These are phyloP conservation scores for Protosalanx chinensis DNA, from an alignment of 2,797 vertebrate genomes.

Conservation along the genomic window DNA sequence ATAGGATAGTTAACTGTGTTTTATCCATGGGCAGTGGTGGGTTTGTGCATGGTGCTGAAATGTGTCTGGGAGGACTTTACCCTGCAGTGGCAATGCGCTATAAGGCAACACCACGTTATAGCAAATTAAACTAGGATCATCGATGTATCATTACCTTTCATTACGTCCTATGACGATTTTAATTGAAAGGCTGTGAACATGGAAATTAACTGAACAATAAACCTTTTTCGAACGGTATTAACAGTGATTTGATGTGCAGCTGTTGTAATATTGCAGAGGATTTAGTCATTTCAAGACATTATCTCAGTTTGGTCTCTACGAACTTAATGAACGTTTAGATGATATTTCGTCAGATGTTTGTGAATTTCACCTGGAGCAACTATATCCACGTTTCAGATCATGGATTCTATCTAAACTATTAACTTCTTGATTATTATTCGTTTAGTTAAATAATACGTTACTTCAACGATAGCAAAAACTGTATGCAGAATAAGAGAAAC, in stretches of 20 bases:
- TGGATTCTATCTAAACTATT: neutral
- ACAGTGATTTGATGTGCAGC: no score
- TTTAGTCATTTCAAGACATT: constrained; percentile 23
- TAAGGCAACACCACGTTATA: constrained; percentile 24
- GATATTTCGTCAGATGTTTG: constrained; percentile 11
- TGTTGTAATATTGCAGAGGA: constrained; percentile 46
- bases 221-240: no score
- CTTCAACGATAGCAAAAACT: neutral
- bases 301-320: constrained; percentile 21
- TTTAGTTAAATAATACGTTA: neutral
- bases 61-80: constrained; percentile 45
- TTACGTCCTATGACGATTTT: no score
- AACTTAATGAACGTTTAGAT: constrained; percentile 55
- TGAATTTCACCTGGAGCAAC: no score
- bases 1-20: constrained; percentile 64
- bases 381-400: no score
- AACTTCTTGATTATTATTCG: neutral
- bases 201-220: no score
- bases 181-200: no score
- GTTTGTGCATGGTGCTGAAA: constrained; percentile 37
- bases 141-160: no score
- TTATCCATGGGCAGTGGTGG: constrained; percentile 31
- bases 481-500: neutral
- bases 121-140: no score
- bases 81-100: constrained; percentile 46